Evolutionary conservation across 2,888 invertebrate genomes (phyloP).

Genomic region (Mythimna loreyi): DNA sequence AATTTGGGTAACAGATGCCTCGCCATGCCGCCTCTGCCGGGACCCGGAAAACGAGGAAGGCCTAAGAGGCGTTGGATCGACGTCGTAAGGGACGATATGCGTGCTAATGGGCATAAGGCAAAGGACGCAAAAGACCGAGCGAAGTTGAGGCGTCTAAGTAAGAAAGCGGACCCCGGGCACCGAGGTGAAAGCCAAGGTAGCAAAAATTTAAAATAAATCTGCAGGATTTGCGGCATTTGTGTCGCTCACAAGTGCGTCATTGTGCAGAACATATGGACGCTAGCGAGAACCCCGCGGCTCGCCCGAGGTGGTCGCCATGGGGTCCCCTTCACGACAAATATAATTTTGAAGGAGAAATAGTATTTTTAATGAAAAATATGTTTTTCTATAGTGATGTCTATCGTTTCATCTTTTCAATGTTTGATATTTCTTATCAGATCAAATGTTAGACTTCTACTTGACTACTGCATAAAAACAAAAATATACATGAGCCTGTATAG

Average conservation of each 20-base stretch:
- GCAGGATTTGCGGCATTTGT: conserved; percentile 84
- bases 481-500: too few species aligned
- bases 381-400: neutral
- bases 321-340: conserved; percentile 28
- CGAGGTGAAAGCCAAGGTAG: too few species aligned
- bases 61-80: too few species aligned
- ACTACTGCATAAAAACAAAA: too few species aligned
- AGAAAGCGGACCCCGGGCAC: too few species aligned
- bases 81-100: too few species aligned
- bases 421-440: neutral
- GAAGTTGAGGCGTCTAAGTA: too few species aligned
- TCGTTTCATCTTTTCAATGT: neutral
- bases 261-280: conserved; percentile 83
- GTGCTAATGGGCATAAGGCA: too few species aligned
- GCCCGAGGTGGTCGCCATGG: conserved; percentile 75
- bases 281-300: conserved; percentile 73
- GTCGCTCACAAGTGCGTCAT: conserved; percentile 85
- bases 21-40: too few species aligned
- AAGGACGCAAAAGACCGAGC: too few species aligned
- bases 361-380: conserved; percentile 5
- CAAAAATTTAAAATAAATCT: conserved; percentile 78
- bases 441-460: neutral
- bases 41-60: too few species aligned
- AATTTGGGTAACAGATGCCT: too few species aligned
- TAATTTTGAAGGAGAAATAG: conserved; percentile 34